A percentile compares a stretch with the other conserved stretches of the same genome.
phyloP scores from a whole-genome alignment of 2,888 invertebrate genomes.

The Latheticus oryzae region DNA sequence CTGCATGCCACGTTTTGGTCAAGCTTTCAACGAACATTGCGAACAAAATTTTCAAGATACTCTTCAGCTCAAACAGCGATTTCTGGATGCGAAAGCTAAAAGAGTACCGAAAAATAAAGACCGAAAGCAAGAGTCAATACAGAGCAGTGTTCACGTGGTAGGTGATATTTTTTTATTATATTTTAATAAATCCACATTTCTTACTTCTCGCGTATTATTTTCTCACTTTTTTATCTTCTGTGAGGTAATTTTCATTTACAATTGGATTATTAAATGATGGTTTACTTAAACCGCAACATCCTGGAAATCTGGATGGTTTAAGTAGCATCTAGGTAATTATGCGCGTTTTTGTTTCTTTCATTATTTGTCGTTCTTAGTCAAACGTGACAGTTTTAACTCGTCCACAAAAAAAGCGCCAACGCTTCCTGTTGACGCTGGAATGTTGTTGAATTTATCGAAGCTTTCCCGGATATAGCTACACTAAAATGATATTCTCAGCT shows the following conservation, averaged over 20 bases:
- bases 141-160: slow-evolving; percentile 73
- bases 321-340: slow-evolving; percentile 26
- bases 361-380: slow-evolving; percentile 1
- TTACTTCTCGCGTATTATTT: too few species aligned
- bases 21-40: slow-evolving; percentile 86
- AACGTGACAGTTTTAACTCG: slow-evolving; percentile 17
- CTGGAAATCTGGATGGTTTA: slow-evolving; percentile 25
- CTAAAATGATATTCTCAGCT: slow-evolving; percentile 13
- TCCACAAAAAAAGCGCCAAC: slow-evolving; percentile 19
- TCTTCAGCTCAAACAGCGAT: slow-evolving; percentile 86
- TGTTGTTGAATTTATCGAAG: slow-evolving; percentile 21
- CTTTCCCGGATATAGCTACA: slow-evolving; percentile 24
- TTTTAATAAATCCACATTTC: too few species aligned
- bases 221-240: too few species aligned
- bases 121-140: slow-evolving; percentile 70
- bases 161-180: slow-evolving; percentile 55
- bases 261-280: too few species aligned
- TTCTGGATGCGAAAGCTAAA: slow-evolving; percentile 91
- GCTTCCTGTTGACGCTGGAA: slow-evolving; percentile 13
- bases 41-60: slow-evolving; percentile 94
- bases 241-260: too few species aligned
- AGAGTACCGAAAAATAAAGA: slow-evolving; percentile 87
- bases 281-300: slow-evolving; percentile 43
- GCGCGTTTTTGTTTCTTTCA: slow-evolving; percentile 13
- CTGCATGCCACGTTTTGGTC: slow-evolving; percentile 88